Evolutionary conservation across 2,888 invertebrate species (phyloP), one percentile per base, ranked within the genome.

Genomic region (Eueremaeus valkanovi): DNA sequence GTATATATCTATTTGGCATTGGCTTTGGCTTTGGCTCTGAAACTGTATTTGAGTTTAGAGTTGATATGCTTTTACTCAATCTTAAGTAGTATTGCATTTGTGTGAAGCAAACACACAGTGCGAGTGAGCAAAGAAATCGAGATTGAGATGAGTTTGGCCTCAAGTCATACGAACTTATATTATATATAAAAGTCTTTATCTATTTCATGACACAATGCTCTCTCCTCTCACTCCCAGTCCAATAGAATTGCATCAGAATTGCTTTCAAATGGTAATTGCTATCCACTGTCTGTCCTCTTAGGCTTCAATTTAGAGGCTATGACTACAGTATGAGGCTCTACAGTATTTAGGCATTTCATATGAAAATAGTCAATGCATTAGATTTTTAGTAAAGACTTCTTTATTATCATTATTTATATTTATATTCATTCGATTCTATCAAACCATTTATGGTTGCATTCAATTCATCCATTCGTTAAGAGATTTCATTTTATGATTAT

Each of bases 131-230:
- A n/a, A 63, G 63, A 63, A 33, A 63, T 33, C 13, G 45, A 3
- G 45, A 45, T 36, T 36, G 36, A 16, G 16, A 45, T 27, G 55
- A 55, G 55, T 55, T 55, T 55, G 55, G 63, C 63, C 63, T 63
- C 13, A 63, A 63, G 63, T 63, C 63, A 63, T 63, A 5, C 33
- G 33, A 31, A 63, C 63, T 55, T 55, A 55, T 55, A 55, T 55
- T 51, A 51, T 45, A 45, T 45, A 55, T 61, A 27, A 27, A 63
- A 36, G 33, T 63, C 63, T 31, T 63, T 63, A 63, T 63, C 63
- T 21, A 63, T 36, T 63, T 31, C 13, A 63, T 8, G 63, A 63
- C 63, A 11, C 45, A 63, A 63, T 63, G 18, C 31, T 33, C 33
- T 63, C 13, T n/a, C 9, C 55, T 45, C 42, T 45, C 18, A 40